phyloP scores from a whole-genome alignment of 2,888 invertebrate species.

The Acleris cristana region DNA sequence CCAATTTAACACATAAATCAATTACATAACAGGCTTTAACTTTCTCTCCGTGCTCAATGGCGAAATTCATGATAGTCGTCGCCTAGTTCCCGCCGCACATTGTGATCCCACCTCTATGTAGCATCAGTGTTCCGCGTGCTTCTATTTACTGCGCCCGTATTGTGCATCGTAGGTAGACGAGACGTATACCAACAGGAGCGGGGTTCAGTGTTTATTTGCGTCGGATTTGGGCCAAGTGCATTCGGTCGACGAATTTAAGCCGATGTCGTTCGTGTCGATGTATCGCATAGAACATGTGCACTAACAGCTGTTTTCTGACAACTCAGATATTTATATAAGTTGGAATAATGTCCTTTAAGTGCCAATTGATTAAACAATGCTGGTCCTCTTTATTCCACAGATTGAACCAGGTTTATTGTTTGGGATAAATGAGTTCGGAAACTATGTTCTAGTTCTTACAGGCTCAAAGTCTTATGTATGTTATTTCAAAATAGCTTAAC shows the following conservation, averaged over 20 bases:
- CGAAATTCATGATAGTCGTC: conserved; percentile 57
- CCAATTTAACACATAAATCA: conserved; percentile 2
- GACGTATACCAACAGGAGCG: conserved; percentile 52
- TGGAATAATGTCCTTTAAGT: not conserved
- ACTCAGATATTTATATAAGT: not conserved
- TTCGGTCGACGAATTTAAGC: conserved; percentile 65
- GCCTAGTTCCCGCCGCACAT: conserved; percentile 54
- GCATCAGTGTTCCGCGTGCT: conserved; percentile 50
- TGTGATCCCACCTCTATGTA: conserved; percentile 44
- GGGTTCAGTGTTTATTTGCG: conserved; percentile 69
- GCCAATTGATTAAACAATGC: no score
- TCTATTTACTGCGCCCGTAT: conserved; percentile 58
- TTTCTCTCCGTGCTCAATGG: conserved; percentile 47
- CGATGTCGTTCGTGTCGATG: conserved; percentile 52
- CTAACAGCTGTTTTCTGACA: conserved; percentile 42
- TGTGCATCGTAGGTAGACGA: conserved; percentile 44
- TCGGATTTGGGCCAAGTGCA: conserved; percentile 77
- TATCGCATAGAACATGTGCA: conserved; percentile 37
- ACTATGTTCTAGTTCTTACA: no score
- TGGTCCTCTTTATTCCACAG: no score
- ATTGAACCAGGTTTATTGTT: no score
- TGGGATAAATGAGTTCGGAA: no score
- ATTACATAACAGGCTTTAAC: conserved; percentile 18
- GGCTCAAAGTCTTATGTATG: no score
- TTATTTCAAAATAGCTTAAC: no score